Evolutionary conservation across 2,797 vertebrate species (phyloP).

Genomic region (Mallotus villosus): DNA sequence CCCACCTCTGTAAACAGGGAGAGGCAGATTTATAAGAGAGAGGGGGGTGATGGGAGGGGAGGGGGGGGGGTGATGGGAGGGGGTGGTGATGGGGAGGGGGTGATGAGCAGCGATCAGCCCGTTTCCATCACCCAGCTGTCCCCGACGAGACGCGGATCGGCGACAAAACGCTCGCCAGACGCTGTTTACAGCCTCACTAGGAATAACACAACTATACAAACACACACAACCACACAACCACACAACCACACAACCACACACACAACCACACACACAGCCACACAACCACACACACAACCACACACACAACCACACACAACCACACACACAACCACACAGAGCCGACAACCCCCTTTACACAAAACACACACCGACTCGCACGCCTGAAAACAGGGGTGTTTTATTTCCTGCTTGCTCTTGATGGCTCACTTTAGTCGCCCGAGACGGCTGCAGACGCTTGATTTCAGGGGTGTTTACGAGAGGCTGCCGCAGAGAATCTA

Average conservation of each 20-base stretch:
- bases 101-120: conserved; percentile 66
- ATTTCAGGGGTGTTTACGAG: neutral
- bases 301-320: conserved; percentile 32
- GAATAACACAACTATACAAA: conserved; percentile 3
- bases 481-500: conserved; percentile 16
- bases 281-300: conserved; percentile 33
- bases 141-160: conserved; percentile 58
- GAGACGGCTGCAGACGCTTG: conserved; percentile 12
- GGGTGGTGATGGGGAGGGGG: conserved; percentile 47
- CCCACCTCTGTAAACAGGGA: conserved; percentile 30
- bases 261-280: conserved; percentile 33
- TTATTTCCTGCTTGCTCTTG: conserved; percentile 3
- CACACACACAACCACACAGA: conserved; percentile 30
- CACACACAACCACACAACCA: conserved; percentile 31
- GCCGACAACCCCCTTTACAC: neutral
- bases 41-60: conserved; percentile 53
- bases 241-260: conserved; percentile 27
- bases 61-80: conserved; percentile 41
- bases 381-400: neutral
- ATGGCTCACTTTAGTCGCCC: neutral
- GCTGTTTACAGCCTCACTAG: conserved; percentile 16
- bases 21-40: conserved; percentile 67
- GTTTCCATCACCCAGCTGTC: conserved; percentile 75
- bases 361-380: neutral
- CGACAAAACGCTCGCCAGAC: conserved; percentile 51